Conservation (phyloP, 37 sponge, comb jelly and placozoan genomes). For the Spongilla lacustris region DNA sequence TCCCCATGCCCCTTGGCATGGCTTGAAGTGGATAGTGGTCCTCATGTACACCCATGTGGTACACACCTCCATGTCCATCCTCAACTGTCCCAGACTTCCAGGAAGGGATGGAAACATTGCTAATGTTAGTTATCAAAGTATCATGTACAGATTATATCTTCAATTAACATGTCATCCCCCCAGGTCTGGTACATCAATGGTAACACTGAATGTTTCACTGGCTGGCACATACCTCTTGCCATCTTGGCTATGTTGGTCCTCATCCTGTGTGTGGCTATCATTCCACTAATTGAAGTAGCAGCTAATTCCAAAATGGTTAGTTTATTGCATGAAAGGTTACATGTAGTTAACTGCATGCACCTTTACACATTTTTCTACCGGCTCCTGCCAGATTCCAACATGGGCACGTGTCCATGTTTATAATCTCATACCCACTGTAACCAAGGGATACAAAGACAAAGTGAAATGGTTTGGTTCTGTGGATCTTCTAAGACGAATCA, state of each 20-base stretch:
- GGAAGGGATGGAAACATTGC: neutral
- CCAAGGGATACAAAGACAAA: slow-evolving; percentile 22
- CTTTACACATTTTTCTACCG: too few species aligned
- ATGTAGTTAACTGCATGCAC: too few species aligned
- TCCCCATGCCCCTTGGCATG: slow-evolving; percentile 41
- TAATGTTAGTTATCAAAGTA: slow-evolving; percentile 1
- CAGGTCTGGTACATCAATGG: slow-evolving; percentile 70
- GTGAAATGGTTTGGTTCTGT: slow-evolving; percentile 56
- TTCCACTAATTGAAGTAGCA: slow-evolving; percentile 21
- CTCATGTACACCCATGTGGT: slow-evolving; percentile 61
- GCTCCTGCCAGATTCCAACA: too few species aligned
- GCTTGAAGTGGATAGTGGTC: slow-evolving; percentile 48
- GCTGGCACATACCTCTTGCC: slow-evolving; percentile 55
- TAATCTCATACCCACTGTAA: slow-evolving; percentile 2
- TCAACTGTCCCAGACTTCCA: slow-evolving; percentile 60
- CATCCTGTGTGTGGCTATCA: slow-evolving; percentile 5
- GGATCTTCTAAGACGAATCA: slow-evolving; percentile 49
- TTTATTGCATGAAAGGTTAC: neutral
- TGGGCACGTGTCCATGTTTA: neutral
- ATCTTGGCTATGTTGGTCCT: slow-evolving; percentile 55
- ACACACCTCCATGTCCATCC: slow-evolving; percentile 61
- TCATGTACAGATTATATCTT: neutral
- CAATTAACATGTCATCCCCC: neutral
- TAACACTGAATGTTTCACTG: slow-evolving; percentile 51
- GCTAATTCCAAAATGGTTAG: slow-evolving; percentile 5